These are phyloP conservation scores for Anastrepha obliqua DNA, from an alignment of 1,140 invertebrate genomes.

Conservation along the genomic window DNA sequence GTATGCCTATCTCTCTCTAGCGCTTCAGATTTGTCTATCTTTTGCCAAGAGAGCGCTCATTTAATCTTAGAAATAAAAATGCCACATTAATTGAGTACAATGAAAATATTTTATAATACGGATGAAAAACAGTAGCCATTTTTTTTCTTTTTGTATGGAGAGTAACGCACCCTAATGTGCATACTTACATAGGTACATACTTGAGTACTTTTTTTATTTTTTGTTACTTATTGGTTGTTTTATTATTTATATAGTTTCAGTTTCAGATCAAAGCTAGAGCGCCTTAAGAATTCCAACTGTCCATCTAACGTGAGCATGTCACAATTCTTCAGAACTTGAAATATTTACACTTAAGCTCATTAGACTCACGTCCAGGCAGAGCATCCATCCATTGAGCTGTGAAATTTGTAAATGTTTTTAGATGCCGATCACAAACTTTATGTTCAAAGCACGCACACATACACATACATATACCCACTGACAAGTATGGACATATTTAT, in stretches of 20 bases:
- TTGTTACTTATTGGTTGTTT: background rate
- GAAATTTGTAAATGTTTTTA: slow-evolving; percentile 31
- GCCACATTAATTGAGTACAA: too few relatives aligned
- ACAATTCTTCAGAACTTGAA: slow-evolving; percentile 36
- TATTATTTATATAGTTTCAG: background rate
- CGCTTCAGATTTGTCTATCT: too few relatives aligned
- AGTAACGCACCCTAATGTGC: too few relatives aligned
- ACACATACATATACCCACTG: background rate
- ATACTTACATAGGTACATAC: background rate
- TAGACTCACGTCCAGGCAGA: background rate
- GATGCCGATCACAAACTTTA: slow-evolving; percentile 21
- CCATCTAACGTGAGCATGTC: slow-evolving; percentile 39
- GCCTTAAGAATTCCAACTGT: background rate
- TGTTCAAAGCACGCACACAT: background rate
- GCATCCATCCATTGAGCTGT: slow-evolving; percentile 15
- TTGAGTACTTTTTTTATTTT: background rate
- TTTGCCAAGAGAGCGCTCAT: too few relatives aligned
- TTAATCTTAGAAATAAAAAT: too few relatives aligned
- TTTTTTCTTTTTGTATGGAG: too few relatives aligned
- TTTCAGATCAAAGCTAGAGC: slow-evolving; percentile 42
- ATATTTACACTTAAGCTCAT: slow-evolving; percentile 35
- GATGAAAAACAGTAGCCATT: too few relatives aligned
- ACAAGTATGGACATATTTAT: background rate
- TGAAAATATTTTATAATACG: too few relatives aligned
- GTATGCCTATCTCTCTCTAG: too few relatives aligned